phyloP scores from a whole-genome alignment of 1,140 invertebrate genomes.

The Drosophila sechellia region DNA sequence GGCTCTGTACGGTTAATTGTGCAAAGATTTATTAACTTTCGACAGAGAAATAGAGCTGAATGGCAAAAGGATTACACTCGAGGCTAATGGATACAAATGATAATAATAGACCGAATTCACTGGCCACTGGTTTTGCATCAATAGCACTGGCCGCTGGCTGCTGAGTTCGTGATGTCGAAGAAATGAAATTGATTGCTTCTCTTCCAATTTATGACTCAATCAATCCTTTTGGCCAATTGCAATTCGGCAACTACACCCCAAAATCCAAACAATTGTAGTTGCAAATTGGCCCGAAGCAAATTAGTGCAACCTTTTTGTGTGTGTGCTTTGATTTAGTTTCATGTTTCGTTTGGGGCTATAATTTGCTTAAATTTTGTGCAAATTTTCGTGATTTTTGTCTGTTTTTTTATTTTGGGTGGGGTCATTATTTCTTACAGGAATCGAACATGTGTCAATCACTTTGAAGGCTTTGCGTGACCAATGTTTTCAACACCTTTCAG shows the following conservation, averaged over 20 bases:
- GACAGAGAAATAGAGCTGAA: slow-evolving; percentile 19
- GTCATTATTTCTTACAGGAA: slow-evolving; percentile 23
- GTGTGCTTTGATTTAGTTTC: slow-evolving; percentile 37
- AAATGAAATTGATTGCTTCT: slow-evolving; percentile 59
- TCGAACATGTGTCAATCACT: slow-evolving; percentile 47
- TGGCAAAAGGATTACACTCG: slow-evolving; percentile 35
- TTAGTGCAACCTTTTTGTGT: slow-evolving; percentile 42
- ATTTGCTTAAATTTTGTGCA: slow-evolving; percentile 45
- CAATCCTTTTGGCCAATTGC: slow-evolving; percentile 65
- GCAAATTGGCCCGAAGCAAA: slow-evolving; percentile 30
- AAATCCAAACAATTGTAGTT: slow-evolving; percentile 35
- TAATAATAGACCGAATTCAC: slow-evolving; percentile 59
- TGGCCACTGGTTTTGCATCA: slow-evolving; percentile 69
- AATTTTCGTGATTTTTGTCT: slow-evolving; percentile 24
- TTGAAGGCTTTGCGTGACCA: slow-evolving; percentile 40
- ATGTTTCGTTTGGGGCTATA: slow-evolving; percentile 33
- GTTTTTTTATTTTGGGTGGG: slow-evolving; percentile 16
- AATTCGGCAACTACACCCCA: slow-evolving; percentile 50
- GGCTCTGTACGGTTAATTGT: slow-evolving; percentile 63
- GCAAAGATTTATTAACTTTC: slow-evolving; percentile 68
- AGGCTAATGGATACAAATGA: slow-evolving; percentile 64
- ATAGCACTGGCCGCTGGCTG: slow-evolving; percentile 43
- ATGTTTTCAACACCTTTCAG: slow-evolving; percentile 51
- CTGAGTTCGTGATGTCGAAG: slow-evolving; percentile 60
- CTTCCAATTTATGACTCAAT: slow-evolving; percentile 75